Evolutionary conservation across 2,888 invertebrate species (phyloP), one percentile per base, ranked within the genome.

Genomic region (Zhengitettix transpicula): DNA sequence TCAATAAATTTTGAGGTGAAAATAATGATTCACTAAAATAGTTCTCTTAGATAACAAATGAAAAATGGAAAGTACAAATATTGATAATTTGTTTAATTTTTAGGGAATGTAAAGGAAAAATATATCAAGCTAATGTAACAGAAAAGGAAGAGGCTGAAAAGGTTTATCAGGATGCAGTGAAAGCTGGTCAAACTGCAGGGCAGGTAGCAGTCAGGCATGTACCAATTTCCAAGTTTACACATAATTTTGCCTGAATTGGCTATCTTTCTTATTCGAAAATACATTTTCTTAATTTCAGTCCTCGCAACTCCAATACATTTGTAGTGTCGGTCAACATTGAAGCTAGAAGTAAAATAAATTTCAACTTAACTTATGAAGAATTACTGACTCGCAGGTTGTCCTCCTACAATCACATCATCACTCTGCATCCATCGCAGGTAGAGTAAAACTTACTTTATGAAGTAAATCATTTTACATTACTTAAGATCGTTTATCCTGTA

Each of bases 291-390:
- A 14, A 14, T 47, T 47, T 47, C 47, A 14, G 47, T n/a, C 12
- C n/a, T n/a, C 47, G 14, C 47, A 28, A 40, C 28, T 28, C 17
- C 10, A 9, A 14, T 51, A 17, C 40, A 2, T 57, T 73, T 63
- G 67, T 66, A 53, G 68, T 73, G 16, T 68, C 69, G 5, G 70
- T 75, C n/a, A 73, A 72, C 64, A 67, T 75, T 0, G 71, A 70
- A 9, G 66, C 72, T 0, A 64, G 68, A 42, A 67, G 69, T 9
- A 71, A 71, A 60, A 72, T 73, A n/a, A 70, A 68, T 16, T 75
- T 76, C 64, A 71, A 70, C 61, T 65, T 76, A 61, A 72, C 72
- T 9, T 77, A 76, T 63, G 73, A 76, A 64, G 74, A 76, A 63
- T 65, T 76, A 9, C 68, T 77, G 28, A 62, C 68, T 40, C 66